Conservation (phyloP, 2,888 invertebrate genomes). For the Gibbula magus region DNA sequence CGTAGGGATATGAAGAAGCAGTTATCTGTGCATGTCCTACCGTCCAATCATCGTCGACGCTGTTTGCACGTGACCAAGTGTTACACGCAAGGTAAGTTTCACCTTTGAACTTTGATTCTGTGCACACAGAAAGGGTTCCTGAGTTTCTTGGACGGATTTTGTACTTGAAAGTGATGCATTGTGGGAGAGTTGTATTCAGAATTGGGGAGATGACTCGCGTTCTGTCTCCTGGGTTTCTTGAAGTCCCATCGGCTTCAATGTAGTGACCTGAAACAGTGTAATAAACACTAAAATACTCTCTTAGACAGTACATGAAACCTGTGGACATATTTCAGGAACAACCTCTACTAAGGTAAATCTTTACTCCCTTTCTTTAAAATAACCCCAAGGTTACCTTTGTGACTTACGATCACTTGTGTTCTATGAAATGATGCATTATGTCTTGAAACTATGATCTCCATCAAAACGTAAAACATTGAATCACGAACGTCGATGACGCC, state of each 20-base stretch:
- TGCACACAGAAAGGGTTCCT: constrained; percentile 34
- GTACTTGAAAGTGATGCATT: constrained; percentile 38
- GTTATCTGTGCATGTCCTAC: constrained; percentile 20
- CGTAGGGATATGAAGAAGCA: not conserved
- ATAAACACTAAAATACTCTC: no score
- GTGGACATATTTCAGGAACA: no score
- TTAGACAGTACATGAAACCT: no score
- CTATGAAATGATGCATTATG: no score
- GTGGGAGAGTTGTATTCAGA: constrained; percentile 32
- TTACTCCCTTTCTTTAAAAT: no score
- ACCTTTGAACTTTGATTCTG: not conserved
- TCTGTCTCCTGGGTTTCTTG: constrained; percentile 20
- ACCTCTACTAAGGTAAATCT: no score
- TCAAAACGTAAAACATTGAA: no score
- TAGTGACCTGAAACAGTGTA: constrained; percentile 5
- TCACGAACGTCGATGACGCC: no score
- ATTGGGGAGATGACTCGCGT: constrained; percentile 34
- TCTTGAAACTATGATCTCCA: no score
- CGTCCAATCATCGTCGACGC: constrained; percentile 18
- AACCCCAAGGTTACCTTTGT: no score
- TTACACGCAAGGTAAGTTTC: constrained; percentile 27
- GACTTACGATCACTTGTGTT: no score
- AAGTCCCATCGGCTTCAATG: constrained; percentile 8
- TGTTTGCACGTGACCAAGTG: constrained; percentile 26
- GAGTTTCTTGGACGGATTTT: constrained; percentile 17